A percentile compares a stretch with the other conserved stretches of the same genome.
phyloP scores from a whole-genome alignment of 2,113 vertebrate species.

The Aphyosemion australe region DNA sequence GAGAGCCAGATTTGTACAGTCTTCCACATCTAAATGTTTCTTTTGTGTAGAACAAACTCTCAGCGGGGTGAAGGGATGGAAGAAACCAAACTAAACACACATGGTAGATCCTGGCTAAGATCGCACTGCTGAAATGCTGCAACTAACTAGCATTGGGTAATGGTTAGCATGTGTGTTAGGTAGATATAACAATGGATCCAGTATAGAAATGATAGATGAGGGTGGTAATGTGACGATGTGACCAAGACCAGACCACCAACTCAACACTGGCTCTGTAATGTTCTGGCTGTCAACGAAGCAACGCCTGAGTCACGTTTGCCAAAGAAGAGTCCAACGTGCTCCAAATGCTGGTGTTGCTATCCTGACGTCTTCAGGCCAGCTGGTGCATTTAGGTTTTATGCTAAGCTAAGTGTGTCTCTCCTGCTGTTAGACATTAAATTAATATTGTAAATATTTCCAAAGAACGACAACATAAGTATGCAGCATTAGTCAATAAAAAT shows the following conservation, averaged over 20 bases:
- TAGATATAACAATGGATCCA: slow-evolving; percentile 25
- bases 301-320: slow-evolving; percentile 34
- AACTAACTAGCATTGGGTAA: slow-evolving; percentile 33
- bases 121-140: slow-evolving; percentile 54
- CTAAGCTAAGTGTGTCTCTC: background rate
- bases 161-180: slow-evolving; percentile 48
- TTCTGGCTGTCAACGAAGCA: slow-evolving; percentile 7
- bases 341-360: slow-evolving; percentile 2
- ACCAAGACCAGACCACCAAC: slow-evolving; percentile 6
- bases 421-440: background rate
- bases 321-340: slow-evolving; percentile 12
- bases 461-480: background rate
- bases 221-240: background rate
- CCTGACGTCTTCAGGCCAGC: background rate
- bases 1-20: slow-evolving; percentile 47
- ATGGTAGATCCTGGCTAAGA: slow-evolving; percentile 56
- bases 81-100: slow-evolving; percentile 62
- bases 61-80: slow-evolving; percentile 10
- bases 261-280: slow-evolving; percentile 17
- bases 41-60: slow-evolving; percentile 46
- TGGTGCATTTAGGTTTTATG: background rate
- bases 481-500: too few species aligned
- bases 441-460: background rate
- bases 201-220: slow-evolving; percentile 28
- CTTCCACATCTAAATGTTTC: slow-evolving; percentile 42